Evolutionary conservation across 2,113 vertebrate genomes (phyloP).

Genomic region (Nematolebias whitei): DNA sequence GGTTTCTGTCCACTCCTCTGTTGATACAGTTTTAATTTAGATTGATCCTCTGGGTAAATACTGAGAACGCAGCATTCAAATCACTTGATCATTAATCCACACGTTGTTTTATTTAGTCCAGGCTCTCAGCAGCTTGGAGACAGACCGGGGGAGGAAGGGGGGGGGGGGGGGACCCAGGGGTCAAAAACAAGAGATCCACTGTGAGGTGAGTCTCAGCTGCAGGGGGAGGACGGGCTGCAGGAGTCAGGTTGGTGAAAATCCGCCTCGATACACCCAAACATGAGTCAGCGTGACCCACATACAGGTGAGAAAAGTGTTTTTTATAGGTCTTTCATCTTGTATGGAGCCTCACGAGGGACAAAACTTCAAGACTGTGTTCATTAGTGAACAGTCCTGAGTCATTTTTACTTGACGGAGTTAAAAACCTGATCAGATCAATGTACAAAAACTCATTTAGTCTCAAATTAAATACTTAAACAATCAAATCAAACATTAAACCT

Average conservation of each 20-base stretch:
- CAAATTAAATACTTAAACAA: no score
- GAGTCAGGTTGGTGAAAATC: slow-evolving; percentile 1
- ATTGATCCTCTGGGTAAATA: slow-evolving; percentile 78
- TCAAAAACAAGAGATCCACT: slow-evolving; percentile 69
- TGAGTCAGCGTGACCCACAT: no score
- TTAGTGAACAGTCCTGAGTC: no score
- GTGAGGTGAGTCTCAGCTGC: slow-evolving; percentile 55
- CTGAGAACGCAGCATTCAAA: slow-evolving; percentile 68
- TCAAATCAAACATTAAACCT: no score
- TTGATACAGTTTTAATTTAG: slow-evolving; percentile 78
- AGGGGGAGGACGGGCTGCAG: slow-evolving; percentile 47
- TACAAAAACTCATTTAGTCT: no score
- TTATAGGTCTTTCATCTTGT: no score
- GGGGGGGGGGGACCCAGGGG: slow-evolving; percentile 49
- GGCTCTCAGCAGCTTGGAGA: slow-evolving; percentile 71
- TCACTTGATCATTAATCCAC: slow-evolving; percentile 81
- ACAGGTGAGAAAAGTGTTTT: no score
- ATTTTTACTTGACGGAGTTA: no score
- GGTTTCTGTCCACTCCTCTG: slow-evolving; percentile 56
- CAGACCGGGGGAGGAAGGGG: slow-evolving; percentile 55
- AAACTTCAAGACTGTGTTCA: no score
- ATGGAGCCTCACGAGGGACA: no score
- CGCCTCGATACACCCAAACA: background rate
- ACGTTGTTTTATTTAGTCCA: slow-evolving; percentile 79
- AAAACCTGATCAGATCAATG: no score